phyloP scores from a whole-genome alignment of 2,797 vertebrate genomes.

The Malacoctenus gilli region DNA sequence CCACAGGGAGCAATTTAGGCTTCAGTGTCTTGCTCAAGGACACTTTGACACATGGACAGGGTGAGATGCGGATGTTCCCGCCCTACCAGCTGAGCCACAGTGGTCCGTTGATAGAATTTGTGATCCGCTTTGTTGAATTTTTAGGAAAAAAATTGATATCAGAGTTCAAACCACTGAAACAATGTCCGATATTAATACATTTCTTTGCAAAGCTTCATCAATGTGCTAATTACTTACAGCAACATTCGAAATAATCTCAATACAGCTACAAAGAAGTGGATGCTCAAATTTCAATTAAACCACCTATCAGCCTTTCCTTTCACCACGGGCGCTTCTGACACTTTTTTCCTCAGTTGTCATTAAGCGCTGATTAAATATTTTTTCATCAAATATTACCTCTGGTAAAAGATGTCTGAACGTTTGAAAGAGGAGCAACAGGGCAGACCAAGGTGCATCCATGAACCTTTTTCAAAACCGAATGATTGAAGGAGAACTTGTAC shows the following conservation, averaged over 20 bases:
- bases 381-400: neutral
- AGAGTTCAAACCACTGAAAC: too few species aligned
- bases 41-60: too few species aligned
- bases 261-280: neutral
- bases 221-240: neutral
- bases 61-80: too few species aligned
- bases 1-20: too few species aligned
- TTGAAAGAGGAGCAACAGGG: neutral
- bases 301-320: neutral
- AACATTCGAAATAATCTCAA: conserved; percentile 2
- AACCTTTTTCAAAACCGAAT: neutral
- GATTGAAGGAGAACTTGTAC: neutral
- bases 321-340: neutral
- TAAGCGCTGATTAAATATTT: neutral
- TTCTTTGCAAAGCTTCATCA: too few species aligned
- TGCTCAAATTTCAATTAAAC: neutral
- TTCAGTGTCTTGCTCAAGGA: too few species aligned
- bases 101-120: too few species aligned
- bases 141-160: too few species aligned
- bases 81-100: too few species aligned
- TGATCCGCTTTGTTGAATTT: too few species aligned
- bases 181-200: too few species aligned
- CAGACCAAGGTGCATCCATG: neutral
- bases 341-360: neutral
- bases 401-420: neutral